These are phyloP conservation scores for Columbina picui DNA, from an alignment of 2,113 vertebrate genomes.

Conservation along the genomic window DNA sequence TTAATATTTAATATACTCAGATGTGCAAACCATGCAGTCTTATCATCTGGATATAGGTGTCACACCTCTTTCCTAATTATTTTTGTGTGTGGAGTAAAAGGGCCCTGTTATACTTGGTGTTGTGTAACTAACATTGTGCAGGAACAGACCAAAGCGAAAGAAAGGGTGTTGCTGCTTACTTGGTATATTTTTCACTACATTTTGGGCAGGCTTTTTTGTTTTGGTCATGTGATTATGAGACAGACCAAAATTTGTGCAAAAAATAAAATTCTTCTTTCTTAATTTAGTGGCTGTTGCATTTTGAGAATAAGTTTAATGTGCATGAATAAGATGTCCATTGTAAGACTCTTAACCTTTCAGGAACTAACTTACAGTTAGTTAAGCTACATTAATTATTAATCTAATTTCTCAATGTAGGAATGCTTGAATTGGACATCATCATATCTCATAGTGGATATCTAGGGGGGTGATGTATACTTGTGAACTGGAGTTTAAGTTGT, in stretches of 20 bases:
- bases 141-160: background rate
- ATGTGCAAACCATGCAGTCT: background rate
- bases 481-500: background rate
- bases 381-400: background rate
- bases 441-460: background rate
- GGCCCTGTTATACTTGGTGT: background rate
- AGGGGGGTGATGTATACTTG: background rate
- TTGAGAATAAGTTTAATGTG: background rate
- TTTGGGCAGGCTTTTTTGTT: background rate
- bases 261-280: background rate
- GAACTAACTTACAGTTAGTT: background rate
- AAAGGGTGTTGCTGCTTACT: background rate
- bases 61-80: background rate
- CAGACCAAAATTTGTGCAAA: background rate
- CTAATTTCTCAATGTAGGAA: background rate
- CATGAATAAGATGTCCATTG: background rate
- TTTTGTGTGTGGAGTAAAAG: background rate
- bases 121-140: background rate
- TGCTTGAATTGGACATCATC: background rate
- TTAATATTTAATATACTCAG: background rate
- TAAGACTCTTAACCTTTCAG: background rate
- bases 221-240: background rate
- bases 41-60: background rate
- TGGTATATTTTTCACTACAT: background rate
- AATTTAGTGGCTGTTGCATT: background rate